phyloP scores from a whole-genome alignment of 2,113 vertebrate genomes.

The Cairina moschata region DNA sequence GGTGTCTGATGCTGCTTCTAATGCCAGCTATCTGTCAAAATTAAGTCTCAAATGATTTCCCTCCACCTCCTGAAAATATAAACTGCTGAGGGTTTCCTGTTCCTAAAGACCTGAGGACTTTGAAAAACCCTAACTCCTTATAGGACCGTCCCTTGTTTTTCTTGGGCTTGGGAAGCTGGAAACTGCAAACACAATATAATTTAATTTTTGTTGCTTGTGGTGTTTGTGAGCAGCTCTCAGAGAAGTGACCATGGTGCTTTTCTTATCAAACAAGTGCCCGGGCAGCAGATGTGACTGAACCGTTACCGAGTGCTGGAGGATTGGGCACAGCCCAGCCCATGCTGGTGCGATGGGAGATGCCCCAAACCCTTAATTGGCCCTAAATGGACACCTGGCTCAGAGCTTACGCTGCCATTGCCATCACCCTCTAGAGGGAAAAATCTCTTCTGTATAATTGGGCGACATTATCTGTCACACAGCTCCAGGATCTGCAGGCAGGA shows the following conservation, averaged over 20 bases:
- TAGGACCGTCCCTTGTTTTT: not conserved
- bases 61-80: not conserved
- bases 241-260: not conserved
- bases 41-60: not conserved
- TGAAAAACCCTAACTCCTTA: not conserved
- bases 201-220: not conserved
- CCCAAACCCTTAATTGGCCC: too few relatives aligned
- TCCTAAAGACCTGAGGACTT: not conserved
- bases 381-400: not conserved
- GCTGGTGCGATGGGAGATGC: not conserved
- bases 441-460: not conserved
- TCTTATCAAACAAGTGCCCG: not conserved
- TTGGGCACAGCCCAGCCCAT: not conserved
- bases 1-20: not conserved
- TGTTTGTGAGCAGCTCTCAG: not conserved
- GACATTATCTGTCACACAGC: fast-evolving
- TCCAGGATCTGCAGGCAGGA: not conserved
- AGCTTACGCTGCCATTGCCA: not conserved
- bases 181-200: not conserved
- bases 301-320: fast-evolving
- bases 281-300: not conserved
- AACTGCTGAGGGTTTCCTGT: not conserved
- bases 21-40: not conserved
- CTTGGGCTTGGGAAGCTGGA: too few relatives aligned
- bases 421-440: not conserved